These are phyloP conservation scores for Sciurus vulgaris DNA, from an alignment of 2,797 vertebrate genomes.

Conservation along the genomic window DNA sequence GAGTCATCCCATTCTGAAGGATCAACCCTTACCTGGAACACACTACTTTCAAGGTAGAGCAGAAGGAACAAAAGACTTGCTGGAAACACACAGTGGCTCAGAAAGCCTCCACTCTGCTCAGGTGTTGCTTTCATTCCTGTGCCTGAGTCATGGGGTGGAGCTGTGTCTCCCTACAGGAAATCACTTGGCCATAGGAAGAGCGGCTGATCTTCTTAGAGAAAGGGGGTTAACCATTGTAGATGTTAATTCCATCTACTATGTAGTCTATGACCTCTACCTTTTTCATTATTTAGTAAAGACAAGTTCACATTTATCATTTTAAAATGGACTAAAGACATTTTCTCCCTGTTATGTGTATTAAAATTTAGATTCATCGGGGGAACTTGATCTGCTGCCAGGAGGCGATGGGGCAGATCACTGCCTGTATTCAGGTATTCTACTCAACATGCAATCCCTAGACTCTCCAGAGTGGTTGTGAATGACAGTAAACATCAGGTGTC, in stretches of 20 bases:
- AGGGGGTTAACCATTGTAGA: background rate
- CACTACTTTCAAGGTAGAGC: background rate
- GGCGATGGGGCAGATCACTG: background rate
- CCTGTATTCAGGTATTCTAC: background rate
- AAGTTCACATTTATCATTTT: background rate
- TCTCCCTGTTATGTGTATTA: background rate
- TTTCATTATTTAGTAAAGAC: background rate
- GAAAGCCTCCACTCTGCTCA: background rate
- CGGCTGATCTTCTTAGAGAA: background rate
- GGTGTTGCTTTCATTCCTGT: background rate
- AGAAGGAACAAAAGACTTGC: background rate
- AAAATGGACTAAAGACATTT: background rate
- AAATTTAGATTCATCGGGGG: background rate
- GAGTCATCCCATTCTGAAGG: background rate
- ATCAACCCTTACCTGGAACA: background rate
- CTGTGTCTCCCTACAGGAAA: background rate
- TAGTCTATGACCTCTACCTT: background rate
- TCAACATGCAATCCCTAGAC: background rate
- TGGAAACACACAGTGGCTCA: background rate
- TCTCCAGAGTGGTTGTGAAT: background rate
- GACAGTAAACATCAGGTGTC: background rate
- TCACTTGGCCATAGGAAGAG: background rate
- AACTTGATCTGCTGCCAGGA: background rate
- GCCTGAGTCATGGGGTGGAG: background rate
- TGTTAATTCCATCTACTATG: fast-evolving